These are phyloP conservation scores for Drosophila subsilvestris DNA, from an alignment of 2,888 invertebrate species.

Conservation along the genomic window DNA sequence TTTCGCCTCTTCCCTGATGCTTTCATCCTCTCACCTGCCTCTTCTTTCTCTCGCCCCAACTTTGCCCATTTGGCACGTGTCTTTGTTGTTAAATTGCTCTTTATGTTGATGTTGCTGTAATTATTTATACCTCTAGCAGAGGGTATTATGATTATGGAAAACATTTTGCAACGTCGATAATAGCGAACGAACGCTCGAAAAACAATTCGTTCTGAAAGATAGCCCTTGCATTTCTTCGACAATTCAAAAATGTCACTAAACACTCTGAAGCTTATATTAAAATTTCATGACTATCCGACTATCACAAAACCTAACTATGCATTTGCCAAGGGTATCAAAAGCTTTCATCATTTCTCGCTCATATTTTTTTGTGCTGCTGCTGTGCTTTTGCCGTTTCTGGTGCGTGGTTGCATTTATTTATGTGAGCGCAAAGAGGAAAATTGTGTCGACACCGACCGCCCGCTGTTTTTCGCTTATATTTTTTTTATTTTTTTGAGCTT, in stretches of 20 bases:
- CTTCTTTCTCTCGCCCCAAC: background rate
- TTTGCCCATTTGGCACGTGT: conserved; percentile 56
- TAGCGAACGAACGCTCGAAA: too few relatives aligned
- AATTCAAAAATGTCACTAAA: too few relatives aligned
- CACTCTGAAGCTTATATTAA: too few relatives aligned
- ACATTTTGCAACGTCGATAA: background rate
- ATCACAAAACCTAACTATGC: background rate
- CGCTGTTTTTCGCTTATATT: conserved; percentile 20
- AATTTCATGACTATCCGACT: too few relatives aligned
- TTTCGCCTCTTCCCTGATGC: conserved; percentile 4
- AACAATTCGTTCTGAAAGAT: too few relatives aligned
- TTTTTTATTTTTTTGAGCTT: conserved; percentile 42
- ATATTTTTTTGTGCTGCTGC: conserved; percentile 40
- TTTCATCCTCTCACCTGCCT: background rate
- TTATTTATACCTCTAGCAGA: conserved; percentile 3
- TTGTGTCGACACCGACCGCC: conserved; percentile 57
- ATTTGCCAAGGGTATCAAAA: background rate
- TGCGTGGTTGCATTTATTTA: conserved; percentile 72
- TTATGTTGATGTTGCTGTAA: conserved; percentile 10
- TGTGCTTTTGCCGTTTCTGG: conserved; percentile 50
- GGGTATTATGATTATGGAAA: background rate
- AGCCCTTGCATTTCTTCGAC: too few relatives aligned
- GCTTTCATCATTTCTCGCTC: background rate
- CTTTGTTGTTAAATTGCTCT: conserved; percentile 75
- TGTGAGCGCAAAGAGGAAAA: conserved; percentile 67